Evolutionary conservation across 2,797 vertebrate genomes (phyloP), one percentile per base, ranked within the genome.

Genomic region (Nannoperca australis): DNA sequence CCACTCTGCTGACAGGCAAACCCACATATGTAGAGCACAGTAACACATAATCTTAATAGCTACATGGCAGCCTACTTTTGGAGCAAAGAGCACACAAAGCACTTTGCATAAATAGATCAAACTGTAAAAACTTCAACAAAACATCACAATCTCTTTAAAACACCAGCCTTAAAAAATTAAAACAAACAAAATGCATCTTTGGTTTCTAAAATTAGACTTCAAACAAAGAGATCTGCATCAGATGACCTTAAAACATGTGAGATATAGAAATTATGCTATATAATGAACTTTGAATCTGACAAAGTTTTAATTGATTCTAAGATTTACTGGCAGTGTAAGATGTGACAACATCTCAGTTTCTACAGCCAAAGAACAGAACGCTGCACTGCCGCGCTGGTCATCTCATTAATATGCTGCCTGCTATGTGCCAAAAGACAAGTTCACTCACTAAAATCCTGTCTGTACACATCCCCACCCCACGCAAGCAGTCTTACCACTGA

Each of bases 401-500:
- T 17, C 11, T 80, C 68, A 78, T 88, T 72, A 85, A 83, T 79
- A 66, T 56, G 47, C 59, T 58, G 63, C 59, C 30, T 61, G 64
- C 67, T 75, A 27, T 51, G 54, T 17, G 53, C 61, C 54, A 67
- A 68, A 70, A 68, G 15, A 75, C 27, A 78, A 68, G n/a, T 80
- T 79, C 56, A 44, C 70, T 76, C 44, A 62, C 20, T 40, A 14
- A 70, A 45, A 78, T 60, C 45, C 49, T 27, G 45, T 66, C 75
- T 68, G 56, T 4, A 51, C 50, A 73, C 44, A 34, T 51, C 62
- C 68, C 24, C 18, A 42, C 49, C 70, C 54, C 69, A 77, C n/a
- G 36, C 38, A 56, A 27, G 62, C 65, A 67, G 20, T 18, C 90
- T 93, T 91, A 95, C 94, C 94, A 76, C 49, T 24, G 93, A 91